These are phyloP conservation scores for Dione vanillae DNA, from an alignment of 2,888 invertebrate genomes.

Conservation along the genomic window DNA sequence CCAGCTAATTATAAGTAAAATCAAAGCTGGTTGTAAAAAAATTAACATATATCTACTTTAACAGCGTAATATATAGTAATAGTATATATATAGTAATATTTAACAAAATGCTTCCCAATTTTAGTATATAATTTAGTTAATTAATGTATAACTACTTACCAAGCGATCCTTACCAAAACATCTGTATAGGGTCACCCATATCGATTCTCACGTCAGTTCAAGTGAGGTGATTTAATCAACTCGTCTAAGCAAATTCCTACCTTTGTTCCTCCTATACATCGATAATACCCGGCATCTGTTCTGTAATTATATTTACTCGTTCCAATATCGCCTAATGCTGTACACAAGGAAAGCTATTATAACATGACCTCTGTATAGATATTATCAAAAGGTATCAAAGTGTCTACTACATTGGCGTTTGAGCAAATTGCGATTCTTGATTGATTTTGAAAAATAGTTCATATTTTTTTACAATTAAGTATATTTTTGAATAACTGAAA, in stretches of 20 bases:
- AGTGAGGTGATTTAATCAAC: slow-evolving; percentile 29
- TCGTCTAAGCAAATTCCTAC: slow-evolving; percentile 27
- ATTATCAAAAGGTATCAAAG: not conserved
- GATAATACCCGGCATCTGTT: slow-evolving; percentile 35
- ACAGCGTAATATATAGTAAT: too few relatives aligned
- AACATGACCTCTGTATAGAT: not conserved
- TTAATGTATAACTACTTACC: too few relatives aligned
- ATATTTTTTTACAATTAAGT: not conserved
- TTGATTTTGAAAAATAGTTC: not conserved
- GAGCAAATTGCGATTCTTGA: not conserved
- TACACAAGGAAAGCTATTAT: slow-evolving; percentile 3
- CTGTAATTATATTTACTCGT: slow-evolving; percentile 38
- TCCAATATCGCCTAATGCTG: slow-evolving; percentile 25
- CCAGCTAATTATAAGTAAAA: too few relatives aligned
- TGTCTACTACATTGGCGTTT: not conserved
- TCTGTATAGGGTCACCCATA: not conserved
- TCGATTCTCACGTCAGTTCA: slow-evolving; percentile 8
- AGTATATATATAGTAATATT: too few relatives aligned
- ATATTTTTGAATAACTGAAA: not conserved
- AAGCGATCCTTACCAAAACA: not conserved
- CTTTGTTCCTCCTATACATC: slow-evolving; percentile 29
- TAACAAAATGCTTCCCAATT: too few relatives aligned
- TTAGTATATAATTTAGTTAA: not conserved
- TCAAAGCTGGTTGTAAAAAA: too few relatives aligned
- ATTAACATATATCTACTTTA: too few relatives aligned